A percentile compares a stretch with the other conserved stretches of the same genome.
Conservation (phyloP, 35 echinoderm and acorn worm genomes). For the Hemicentrotus pulcherrimus region DNA sequence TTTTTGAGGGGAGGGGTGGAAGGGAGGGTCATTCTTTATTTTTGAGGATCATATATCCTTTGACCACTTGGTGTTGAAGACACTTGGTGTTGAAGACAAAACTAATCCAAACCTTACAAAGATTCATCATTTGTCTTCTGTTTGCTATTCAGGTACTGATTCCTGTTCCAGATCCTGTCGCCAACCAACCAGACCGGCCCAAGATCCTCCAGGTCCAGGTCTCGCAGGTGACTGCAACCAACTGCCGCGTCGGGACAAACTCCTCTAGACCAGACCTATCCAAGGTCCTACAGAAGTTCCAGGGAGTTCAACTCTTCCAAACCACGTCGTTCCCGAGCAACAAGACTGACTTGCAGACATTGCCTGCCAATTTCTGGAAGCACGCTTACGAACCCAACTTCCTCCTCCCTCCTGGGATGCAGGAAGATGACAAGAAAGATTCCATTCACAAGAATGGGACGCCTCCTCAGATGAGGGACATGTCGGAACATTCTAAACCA, state of each 20-base stretch:
- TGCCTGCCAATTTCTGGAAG: conserved; percentile 82
- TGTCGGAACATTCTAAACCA: neutral
- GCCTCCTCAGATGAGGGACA: neutral
- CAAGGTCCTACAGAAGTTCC: conserved; percentile 75
- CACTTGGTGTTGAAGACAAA: neutral
- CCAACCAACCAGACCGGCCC: conserved; percentile 86
- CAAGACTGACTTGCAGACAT: conserved; percentile 50
- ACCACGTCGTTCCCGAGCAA: conserved; percentile 65
- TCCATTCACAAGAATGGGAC: neutral
- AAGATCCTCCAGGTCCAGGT: conserved; percentile 80
- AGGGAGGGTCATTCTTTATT: too few species aligned
- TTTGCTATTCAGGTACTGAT: conserved; percentile 70
- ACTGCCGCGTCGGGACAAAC: conserved; percentile 85
- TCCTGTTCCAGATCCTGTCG: conserved; percentile 62
- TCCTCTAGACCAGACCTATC: conserved; percentile 82
- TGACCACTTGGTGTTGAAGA: neutral
- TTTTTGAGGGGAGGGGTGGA: too few species aligned
- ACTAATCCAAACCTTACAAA: neutral
- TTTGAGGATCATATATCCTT: too few species aligned
- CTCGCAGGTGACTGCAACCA: conserved; percentile 86
- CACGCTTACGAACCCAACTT: conserved; percentile 86
- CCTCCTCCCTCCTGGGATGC: conserved; percentile 55
- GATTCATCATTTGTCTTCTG: neutral
- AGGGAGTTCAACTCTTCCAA: conserved; percentile 63
- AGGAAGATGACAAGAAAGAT: conserved; percentile 33